Conservation (phyloP, 2,888 invertebrate genomes). For the Pyrgus malvae region DNA sequence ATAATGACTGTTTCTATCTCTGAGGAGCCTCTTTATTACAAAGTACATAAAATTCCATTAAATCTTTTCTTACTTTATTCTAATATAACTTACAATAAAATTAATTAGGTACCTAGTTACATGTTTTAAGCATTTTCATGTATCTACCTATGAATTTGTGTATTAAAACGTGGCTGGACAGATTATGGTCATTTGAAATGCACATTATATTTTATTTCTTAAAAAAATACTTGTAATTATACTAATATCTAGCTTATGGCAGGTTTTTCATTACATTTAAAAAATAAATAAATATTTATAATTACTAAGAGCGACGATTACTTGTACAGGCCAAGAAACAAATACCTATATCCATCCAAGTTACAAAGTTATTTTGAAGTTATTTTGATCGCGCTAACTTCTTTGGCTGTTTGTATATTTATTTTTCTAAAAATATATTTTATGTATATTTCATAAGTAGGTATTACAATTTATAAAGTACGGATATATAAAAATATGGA, state of each 20-base stretch:
- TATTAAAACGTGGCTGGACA: too few species aligned
- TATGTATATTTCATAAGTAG: not conserved
- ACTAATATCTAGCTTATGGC: slow-evolving; percentile 19
- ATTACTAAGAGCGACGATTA: not conserved
- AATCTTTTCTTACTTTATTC: too few species aligned
- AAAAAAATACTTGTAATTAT: slow-evolving; percentile 1
- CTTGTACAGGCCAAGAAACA: not conserved
- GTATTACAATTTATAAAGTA: not conserved
- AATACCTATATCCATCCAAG: not conserved
- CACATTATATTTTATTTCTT: not conserved
- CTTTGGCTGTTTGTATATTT: slow-evolving; percentile 25
- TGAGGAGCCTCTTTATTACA: not conserved
- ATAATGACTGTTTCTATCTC: slow-evolving; percentile 8
- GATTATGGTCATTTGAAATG: too few species aligned
- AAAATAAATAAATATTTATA: slow-evolving; percentile 22
- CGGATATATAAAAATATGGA: not conserved
- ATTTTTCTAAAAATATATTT: not conserved
- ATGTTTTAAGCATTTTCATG: too few species aligned
- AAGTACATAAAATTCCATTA: not conserved
- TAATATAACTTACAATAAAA: too few species aligned
- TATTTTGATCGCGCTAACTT: slow-evolving; percentile 20
- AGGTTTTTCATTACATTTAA: not conserved
- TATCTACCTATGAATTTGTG: too few species aligned
- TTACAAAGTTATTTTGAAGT: slow-evolving; percentile 16
- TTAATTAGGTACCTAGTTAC: too few species aligned